Base-by-base conservation (phyloP, 2,797 vertebrate genomes). In the Cuniculus paca region DNA sequence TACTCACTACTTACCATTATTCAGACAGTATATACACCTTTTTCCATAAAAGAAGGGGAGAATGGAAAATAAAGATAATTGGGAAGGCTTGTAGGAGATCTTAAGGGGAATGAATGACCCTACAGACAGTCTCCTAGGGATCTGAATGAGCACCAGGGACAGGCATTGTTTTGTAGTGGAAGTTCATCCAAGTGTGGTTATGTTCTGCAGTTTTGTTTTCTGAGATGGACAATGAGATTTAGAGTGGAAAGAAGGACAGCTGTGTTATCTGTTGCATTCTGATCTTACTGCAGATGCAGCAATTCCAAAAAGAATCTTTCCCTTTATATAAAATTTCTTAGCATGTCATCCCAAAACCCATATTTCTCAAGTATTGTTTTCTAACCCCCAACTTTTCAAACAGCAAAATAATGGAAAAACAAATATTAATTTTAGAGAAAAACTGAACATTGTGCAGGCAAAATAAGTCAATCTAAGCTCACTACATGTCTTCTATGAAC, bases 321-420 rank as follows among this genome's bases (percentile, higher is more conserved):
- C 13, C 3, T 52, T 78, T 83, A 68, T 6, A 39, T 31, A 42
- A 60, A 28, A 36, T 85, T 70, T 14, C 42, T 70, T 42, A 60
- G 12, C 26, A 20, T 20, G 50, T 31, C 5, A 56, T 24, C 7
- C 5, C 1, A 13, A 5, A 74, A 52, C 3, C 34, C 4, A 6
- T 34, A 65, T 52, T 31, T 65, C 54, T 54, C 24, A 34, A 39
- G 22, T 39, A 31, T 31, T 16, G 1, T 54, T 80, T 52, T 6
- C n/a, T 34, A n/a, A 54, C 6, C 4, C 60, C 88, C 28, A 56
- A 28, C 8, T 77, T 50, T 84, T 50, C 70, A 68, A 79, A 82
- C 95, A 52, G 48, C 24, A 79, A 94, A 54, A 50, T 56, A 89
- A 74, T 79, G 42, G 81, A 36, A 88, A 95, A 95, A 94, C 63